A percentile compares a stretch with the other conserved stretches of the same genome.
Evolutionary conservation across 2,888 invertebrate genomes (phyloP).

Genomic region (Sclerodermus sp.): DNA sequence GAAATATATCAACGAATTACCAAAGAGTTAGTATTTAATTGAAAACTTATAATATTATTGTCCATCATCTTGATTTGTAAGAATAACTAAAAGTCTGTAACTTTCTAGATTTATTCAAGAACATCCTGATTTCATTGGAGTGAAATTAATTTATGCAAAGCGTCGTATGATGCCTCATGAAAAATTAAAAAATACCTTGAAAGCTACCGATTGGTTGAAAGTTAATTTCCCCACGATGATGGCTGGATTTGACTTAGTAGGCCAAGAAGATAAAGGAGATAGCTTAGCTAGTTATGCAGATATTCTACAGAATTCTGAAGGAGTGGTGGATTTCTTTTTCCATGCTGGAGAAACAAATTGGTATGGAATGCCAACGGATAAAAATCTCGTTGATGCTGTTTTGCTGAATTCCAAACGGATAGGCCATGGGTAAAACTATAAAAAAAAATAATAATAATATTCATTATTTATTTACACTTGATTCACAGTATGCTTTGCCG

Average conservation of each 20-base stretch:
- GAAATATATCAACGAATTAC: constrained; percentile 64
- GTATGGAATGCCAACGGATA: constrained; percentile 67
- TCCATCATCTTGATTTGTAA: background rate
- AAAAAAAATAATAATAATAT: background rate
- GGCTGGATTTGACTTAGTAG: constrained; percentile 79
- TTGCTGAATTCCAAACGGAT: constrained; percentile 74
- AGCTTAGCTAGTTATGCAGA: constrained; percentile 66
- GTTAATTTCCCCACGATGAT: constrained; percentile 66
- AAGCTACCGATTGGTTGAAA: constrained; percentile 53
- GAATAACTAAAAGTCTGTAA: background rate
- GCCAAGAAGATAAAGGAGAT: constrained; percentile 72
- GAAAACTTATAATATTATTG: background rate
- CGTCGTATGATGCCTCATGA: constrained; percentile 57
- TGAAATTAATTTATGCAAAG: constrained; percentile 71
- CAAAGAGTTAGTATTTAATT: constrained; percentile 36
- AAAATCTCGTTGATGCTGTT: constrained; percentile 76
- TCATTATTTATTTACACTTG: background rate
- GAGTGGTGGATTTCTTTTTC: constrained; percentile 68
- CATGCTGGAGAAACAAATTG: constrained; percentile 83
- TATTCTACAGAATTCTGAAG: constrained; percentile 49
- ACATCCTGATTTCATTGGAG: constrained; percentile 69
- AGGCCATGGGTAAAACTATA: constrained; percentile 68
- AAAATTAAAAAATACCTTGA: constrained; percentile 50
- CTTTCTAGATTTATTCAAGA: constrained; percentile 60
- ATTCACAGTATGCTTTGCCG: too few species aligned